Evolutionary conservation across 2,113 vertebrate species (phyloP), one percentile per base, ranked within the genome.

Genomic region (Ciconia stormi): DNA sequence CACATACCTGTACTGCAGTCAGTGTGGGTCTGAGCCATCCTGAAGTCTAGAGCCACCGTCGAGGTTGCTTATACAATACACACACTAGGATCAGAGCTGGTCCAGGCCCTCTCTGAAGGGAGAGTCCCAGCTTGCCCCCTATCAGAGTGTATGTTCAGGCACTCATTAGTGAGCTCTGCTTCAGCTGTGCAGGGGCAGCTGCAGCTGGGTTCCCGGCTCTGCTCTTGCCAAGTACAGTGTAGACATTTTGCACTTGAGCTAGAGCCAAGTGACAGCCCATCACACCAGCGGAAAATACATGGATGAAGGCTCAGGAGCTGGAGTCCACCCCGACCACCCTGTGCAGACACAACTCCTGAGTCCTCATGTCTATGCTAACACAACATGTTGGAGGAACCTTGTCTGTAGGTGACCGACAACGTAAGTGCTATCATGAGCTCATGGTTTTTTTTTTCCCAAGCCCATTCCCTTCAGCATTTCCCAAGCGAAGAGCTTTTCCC

Each of bases 381-480:
- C 1, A 16, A 10, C 0, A 0, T 36, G 23, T 20, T 78, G 36
- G 32, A 71, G 44, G 13, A 91, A 30, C 6, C 38, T 94, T 1
- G 0, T 22, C 22, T 55, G 50, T 29, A 77, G n/a, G 22, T 38
- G 18, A 74, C 8, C 4, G 5, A 58, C n/a, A 90, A 18, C 0
- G 0, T 16, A 69, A 83, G 26, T 0, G 0, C 42, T 83, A 20
- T 22, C 19, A 58, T 4, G 13, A 87, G 5, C 16, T 76, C 44
- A 52, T 2, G 22, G 5, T 1, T 0, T 1, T 2, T 25, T 55
- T 95, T 83, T 52, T 9, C 27, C 13, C 7, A 78, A 79, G 21
- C 3, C 36, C 82, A 55, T 58, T 86, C 30, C 19, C 86, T 89
- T 42, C 72, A 92, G 32, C 4, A 34, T 71, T 89, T 11, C 32